Base-by-base conservation (phyloP, 2,888 invertebrate genomes). In the Phalera bucephala region DNA sequence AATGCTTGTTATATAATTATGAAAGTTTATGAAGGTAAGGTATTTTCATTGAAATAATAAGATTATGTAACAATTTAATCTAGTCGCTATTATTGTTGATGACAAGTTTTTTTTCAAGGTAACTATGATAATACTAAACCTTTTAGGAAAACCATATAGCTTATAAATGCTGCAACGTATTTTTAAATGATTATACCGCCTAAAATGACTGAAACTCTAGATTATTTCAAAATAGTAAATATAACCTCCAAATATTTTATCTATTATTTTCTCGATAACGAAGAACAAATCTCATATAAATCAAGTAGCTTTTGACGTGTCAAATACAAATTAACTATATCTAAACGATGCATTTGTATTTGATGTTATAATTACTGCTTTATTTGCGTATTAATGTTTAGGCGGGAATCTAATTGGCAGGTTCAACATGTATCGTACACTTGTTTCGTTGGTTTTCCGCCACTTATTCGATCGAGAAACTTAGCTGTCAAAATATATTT, bases 1-100 rank as follows among this genome's bases (percentile, higher is more conserved):
- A 52, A 48, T 44, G 46, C 27, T 43, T 43, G 40, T 42, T 50
- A 43, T 36, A 45, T 53, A 54, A 47, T 54, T 52, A 58, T 62
- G 51, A 55, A 40, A 57, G 27, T 38, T 41, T 45, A 34, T 51
- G 31, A 66, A 75, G 85, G 86, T 86, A 74, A 82, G 84, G 66
- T 56, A 33, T 40, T 27, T 40, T 38, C 11, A 21, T 44, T 45
- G 44, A 42, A 37, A 59, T 40, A 45, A 38, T 41, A 38, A 51
- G 67, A 63, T 86, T 86, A 86, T 86, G 74, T 86, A 85, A 86
- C 64, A 61, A 62, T 56, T 39, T 35, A 10, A 10, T 11, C 7
- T 7, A 44, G 37, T 54, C 33, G 23, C 44, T 54, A 55, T 42
- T 47, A 42, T 19, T 46, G 44, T 36, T 67, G 62, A 60, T 72